These are phyloP conservation scores for Chrosomus eos DNA, from an alignment of 2,797 vertebrate species.

Conservation along the genomic window DNA sequence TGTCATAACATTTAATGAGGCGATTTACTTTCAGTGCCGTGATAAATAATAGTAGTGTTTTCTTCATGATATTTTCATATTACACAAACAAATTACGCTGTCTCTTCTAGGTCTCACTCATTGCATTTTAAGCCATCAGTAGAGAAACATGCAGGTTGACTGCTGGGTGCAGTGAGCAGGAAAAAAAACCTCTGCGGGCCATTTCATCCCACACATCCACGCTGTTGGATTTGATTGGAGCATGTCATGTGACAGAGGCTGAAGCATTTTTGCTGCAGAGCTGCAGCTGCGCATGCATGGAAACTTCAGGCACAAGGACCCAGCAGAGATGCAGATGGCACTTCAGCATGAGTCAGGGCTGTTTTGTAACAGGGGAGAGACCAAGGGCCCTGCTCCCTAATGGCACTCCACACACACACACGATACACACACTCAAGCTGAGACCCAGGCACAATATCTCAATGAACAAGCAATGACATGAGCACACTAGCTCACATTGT, in stretches of 20 bases:
- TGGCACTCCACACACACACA: conserved; percentile 36
- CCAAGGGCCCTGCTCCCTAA: conserved; percentile 56
- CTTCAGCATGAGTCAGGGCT: conserved; percentile 74
- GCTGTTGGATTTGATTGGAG: conserved; percentile 50
- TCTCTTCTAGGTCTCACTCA: neutral
- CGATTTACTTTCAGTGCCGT: neutral
- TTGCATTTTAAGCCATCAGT: conserved; percentile 16
- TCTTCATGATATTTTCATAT: neutral
- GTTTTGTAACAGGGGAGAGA: conserved; percentile 69
- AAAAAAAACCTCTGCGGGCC: conserved; percentile 48
- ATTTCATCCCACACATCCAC: conserved; percentile 49
- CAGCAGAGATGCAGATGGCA: conserved; percentile 60
- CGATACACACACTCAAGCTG: conserved; percentile 22
- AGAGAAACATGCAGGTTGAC: conserved; percentile 27
- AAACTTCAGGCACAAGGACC: conserved; percentile 61
- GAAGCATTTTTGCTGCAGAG: conserved; percentile 35
- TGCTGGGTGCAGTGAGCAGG: conserved; percentile 45
- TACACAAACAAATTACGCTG: neutral
- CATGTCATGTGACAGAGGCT: conserved; percentile 37
- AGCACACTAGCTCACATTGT: neutral
- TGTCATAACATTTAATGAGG: neutral
- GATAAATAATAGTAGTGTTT: neutral
- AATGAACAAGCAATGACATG: conserved; percentile 9
- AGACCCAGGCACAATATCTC: neutral
- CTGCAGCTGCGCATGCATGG: conserved; percentile 26